Base-by-base conservation (phyloP, 2,888 invertebrate species). In the Tachystola acroxantha region DNA sequence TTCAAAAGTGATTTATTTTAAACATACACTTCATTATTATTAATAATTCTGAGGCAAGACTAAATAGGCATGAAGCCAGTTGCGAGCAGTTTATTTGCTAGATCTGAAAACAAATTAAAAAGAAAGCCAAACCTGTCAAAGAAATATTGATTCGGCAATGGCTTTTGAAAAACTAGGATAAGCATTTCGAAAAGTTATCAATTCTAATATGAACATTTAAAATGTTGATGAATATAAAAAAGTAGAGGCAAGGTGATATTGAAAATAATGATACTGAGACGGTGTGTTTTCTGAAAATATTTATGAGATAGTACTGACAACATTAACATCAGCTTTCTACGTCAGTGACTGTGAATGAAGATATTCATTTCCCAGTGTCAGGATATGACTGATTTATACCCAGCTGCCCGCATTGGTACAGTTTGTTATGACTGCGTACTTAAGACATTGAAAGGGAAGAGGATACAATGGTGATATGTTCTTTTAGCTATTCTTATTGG, bases 1-100 rank as follows among this genome's bases (percentile, higher is more conserved):
- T 34, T 53, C 43, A 46, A 50, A 58, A 65, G 54, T 65, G 62
- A 74, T 71, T 68, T 63, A 56, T 69, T 61, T 43, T 53, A 45
- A 50, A 45, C 46, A 43, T 42, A 51, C 40, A 44, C 30, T 40
- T 37, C 32, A 42, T 48, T 34, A 34, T 13, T 32, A 27, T 35
- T 30, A 27, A 35, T 35, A 35, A 35, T 34, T 30, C 24, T 36
- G 9, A 24, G 26, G 4, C 16, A 26, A 22, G 20, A 7, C 29
- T 24, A 29, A 33, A 32, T 20, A 20, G 10, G 32, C 37, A 27
- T 32, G 32, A 28, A 32, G 37, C 20, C 29, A n/a, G 11, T 11
- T 27, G 27, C 27, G 10, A 20, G 6, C 26, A 20, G 25, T 33
- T 10, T 27, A 27, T 27, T 26, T 34, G 19, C 28, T 28, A 24